Percentiles rank a stretch among this genome's conserved stretches.
Evolutionary conservation across 2,113 vertebrate species (phyloP).

Genomic region (Semnornis frantzii): DNA sequence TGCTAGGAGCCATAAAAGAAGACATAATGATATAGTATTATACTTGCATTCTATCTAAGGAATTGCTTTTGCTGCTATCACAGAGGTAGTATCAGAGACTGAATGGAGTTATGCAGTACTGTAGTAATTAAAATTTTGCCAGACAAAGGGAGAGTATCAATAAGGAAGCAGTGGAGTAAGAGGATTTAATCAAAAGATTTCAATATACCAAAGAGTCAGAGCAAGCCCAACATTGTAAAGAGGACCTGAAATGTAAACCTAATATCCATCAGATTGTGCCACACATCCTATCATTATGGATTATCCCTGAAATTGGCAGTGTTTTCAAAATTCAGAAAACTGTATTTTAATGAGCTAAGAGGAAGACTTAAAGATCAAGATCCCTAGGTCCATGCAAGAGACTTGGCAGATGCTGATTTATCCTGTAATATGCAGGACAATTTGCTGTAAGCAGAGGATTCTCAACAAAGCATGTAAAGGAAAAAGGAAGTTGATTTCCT

Average conservation of each 20-base stretch:
- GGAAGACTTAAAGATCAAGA: background rate
- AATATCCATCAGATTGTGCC: background rate
- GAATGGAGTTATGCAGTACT: constrained; percentile 30
- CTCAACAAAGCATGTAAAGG: background rate
- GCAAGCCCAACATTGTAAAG: background rate
- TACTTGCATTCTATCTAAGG: constrained; percentile 29
- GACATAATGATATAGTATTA: constrained; percentile 38
- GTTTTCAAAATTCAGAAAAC: background rate
- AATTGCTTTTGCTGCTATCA: constrained; percentile 42
- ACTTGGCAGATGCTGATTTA: background rate
- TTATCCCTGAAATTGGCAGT: background rate
- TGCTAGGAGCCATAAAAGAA: constrained; percentile 47
- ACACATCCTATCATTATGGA: background rate
- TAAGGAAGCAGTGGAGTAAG: background rate
- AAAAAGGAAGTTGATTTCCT: background rate
- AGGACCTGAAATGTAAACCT: background rate
- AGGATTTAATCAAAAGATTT: constrained; percentile 47
- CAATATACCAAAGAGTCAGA: background rate
- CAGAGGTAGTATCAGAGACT: background rate
- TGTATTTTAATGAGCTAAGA: background rate
- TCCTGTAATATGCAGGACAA: background rate
- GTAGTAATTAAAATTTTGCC: constrained; percentile 63
- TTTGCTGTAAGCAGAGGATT: background rate
- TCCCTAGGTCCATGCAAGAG: background rate
- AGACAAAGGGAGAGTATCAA: constrained; percentile 28